A percentile compares a stretch with the other conserved stretches of the same genome.
These are phyloP conservation scores for Luehdorfia chinensis DNA, from an alignment of 1,140 invertebrate genomes.

Conservation along the genomic window DNA sequence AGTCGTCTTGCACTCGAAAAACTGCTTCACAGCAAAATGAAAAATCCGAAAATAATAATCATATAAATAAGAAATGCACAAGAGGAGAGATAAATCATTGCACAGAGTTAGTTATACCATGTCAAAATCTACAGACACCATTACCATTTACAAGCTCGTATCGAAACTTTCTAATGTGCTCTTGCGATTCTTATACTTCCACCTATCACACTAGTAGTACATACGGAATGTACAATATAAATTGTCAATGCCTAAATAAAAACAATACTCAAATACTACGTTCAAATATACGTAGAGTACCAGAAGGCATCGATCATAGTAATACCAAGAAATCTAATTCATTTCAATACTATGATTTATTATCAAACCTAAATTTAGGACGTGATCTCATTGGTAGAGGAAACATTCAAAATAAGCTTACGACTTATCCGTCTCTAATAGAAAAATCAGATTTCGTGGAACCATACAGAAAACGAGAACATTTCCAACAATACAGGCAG, in stretches of 20 bases:
- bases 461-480: slow-evolving; percentile 13
- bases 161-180: neutral
- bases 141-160: neutral
- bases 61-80: slow-evolving; percentile 34
- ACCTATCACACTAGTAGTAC: slow-evolving; percentile 19
- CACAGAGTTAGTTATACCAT: neutral
- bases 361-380: slow-evolving; percentile 22
- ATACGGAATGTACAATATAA: slow-evolving; percentile 26
- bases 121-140: neutral
- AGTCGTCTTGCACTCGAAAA: slow-evolving; percentile 42
- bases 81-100: slow-evolving; percentile 30
- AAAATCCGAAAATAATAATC: slow-evolving; percentile 3
- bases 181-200: slow-evolving; percentile 18
- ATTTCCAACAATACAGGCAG: slow-evolving; percentile 28
- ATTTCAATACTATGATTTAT: slow-evolving; percentile 26
- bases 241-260: slow-evolving; percentile 35
- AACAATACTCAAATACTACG: slow-evolving; percentile 17
- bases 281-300: slow-evolving; percentile 14
- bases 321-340: slow-evolving; percentile 16
- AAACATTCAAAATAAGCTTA: slow-evolving; percentile 6
- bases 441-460: neutral
- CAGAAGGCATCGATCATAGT: slow-evolving; percentile 9
- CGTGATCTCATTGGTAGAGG: neutral
- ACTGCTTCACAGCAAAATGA: neutral
- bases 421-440: neutral